phyloP scores from a whole-genome alignment of 2,888 invertebrate species.

The Chalcosyrphus nemorum region DNA sequence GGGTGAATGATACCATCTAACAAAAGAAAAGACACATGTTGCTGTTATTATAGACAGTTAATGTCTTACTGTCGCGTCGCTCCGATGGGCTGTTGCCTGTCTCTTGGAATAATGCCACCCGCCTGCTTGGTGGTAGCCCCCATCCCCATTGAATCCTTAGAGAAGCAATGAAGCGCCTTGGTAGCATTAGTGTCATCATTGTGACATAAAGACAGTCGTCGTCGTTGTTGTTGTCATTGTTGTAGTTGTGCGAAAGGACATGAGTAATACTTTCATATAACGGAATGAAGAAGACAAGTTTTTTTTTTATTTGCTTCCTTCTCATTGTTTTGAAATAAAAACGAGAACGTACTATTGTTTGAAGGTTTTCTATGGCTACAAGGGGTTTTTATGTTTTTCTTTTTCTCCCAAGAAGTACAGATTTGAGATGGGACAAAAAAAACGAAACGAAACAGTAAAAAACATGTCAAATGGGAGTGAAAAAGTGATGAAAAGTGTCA shows the following conservation, averaged over 20 bases:
- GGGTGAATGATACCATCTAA: constrained; percentile 22
- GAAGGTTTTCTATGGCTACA: background rate
- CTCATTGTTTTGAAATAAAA: constrained; percentile 28
- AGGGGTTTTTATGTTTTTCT: background rate
- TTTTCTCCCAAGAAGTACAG: background rate
- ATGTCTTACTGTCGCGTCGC: constrained; percentile 46
- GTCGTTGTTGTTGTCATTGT: constrained; percentile 10
- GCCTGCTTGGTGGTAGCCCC: background rate
- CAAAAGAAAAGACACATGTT: constrained; percentile 54
- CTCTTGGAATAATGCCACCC: constrained; percentile 25
- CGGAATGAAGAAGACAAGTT: constrained; percentile 33
- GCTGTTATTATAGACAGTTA: constrained; percentile 52
- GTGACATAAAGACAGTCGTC: constrained; percentile 54
- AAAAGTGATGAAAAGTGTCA: constrained; percentile 26
- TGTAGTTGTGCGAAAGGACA: background rate
- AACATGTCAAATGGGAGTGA: constrained; percentile 7
- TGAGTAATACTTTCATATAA: constrained; percentile 23
- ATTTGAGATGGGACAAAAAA: background rate
- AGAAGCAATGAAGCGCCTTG: constrained; percentile 22
- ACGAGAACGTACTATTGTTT: constrained; percentile 32
- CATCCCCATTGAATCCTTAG: background rate
- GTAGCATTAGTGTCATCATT: constrained; percentile 56
- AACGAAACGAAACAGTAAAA: background rate
- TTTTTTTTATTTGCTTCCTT: background rate
- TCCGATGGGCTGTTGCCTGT: constrained; percentile 11